Base-by-base conservation (phyloP, 2,888 invertebrate species). In the Drosophila helvetica region DNA sequence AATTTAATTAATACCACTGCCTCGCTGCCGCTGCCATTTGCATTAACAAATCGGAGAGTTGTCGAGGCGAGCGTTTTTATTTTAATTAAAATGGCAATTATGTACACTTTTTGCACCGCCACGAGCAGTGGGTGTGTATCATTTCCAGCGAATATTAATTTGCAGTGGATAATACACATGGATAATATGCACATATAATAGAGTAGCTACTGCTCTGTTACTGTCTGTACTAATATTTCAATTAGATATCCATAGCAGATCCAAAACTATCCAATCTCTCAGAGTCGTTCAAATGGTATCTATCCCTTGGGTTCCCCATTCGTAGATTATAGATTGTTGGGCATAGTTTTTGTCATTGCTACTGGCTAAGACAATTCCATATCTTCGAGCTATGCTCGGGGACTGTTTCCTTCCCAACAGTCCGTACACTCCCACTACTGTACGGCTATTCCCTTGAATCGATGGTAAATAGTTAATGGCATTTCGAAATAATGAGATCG, bases 1-100 rank as follows among this genome's bases (percentile, higher is more conserved):
- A 56, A 75, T 67, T 42, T 61, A 67, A 82, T 79, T 82, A 70
- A 68, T 75, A 6, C 15, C 15, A n/a, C 38, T n/a, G 38, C 53
- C 53, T 51, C n/a, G 22, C 22, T 22, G 22, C 53, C n/a, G 17
- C 61, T 55, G 64, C 56, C 62, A 47, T 67, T 55, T 68, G 48
- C 45, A 69, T 54, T 63, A 63, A 74, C 78, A 66, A 77, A 77
- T 68, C 47, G 45, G 27, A 38, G n/a, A 45, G 57, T 53, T 54
- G 47, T 43, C 61, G 48, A 19, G 50, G 67, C 67, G 55, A 1
- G 25, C 47, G 22, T 70, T 69, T 60, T n/a, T 43, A 52, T 70
- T 61, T 61, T 46, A 54, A 74, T 68, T 71, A 61, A 71, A 71
- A 69, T 30, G 22, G 42, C 61, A 51, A 54, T 66, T 67, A 5